phyloP scores from a whole-genome alignment of 2,797 vertebrate species.

The Rallus crepitans region DNA sequence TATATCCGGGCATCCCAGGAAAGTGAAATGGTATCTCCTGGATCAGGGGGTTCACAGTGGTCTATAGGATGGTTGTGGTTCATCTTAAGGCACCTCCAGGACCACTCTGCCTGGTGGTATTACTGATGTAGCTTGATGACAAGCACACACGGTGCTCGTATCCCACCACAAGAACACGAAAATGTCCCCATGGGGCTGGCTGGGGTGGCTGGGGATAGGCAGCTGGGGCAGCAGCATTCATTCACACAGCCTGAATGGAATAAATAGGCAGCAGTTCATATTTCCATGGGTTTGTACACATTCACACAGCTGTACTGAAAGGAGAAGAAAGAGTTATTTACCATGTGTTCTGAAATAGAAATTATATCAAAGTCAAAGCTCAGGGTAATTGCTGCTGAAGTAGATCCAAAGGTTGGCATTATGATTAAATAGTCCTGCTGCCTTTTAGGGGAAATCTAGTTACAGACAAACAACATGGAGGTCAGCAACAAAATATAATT shows the following conservation, averaged over 20 bases:
- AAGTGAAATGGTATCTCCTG: neutral
- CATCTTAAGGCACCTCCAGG: neutral
- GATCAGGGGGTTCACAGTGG: neutral
- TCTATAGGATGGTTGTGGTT: neutral
- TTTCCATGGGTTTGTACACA: neutral
- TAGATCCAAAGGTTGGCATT: slow-evolving; percentile 63
- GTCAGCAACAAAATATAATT: slow-evolving; percentile 71
- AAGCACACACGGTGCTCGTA: neutral
- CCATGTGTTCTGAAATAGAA: slow-evolving; percentile 61
- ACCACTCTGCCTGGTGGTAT: neutral
- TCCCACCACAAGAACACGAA: neutral
- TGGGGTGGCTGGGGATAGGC: neutral
- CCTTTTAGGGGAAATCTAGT: slow-evolving; percentile 68
- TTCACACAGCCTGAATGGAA: neutral
- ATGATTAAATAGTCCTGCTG: slow-evolving; percentile 67
- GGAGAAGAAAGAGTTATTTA: slow-evolving; percentile 66
- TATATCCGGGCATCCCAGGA: neutral
- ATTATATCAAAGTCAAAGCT: slow-evolving; percentile 64
- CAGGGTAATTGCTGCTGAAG: slow-evolving; percentile 67
- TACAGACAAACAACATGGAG: slow-evolving; percentile 67
- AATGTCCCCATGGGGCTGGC: neutral
- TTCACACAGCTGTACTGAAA: neutral
- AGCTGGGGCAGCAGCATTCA: neutral
- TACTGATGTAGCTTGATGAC: neutral
- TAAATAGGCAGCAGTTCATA: slow-evolving; percentile 13